Evolutionary conservation across 2,113 vertebrate species (phyloP).

Genomic region (Malurus cyaneus): DNA sequence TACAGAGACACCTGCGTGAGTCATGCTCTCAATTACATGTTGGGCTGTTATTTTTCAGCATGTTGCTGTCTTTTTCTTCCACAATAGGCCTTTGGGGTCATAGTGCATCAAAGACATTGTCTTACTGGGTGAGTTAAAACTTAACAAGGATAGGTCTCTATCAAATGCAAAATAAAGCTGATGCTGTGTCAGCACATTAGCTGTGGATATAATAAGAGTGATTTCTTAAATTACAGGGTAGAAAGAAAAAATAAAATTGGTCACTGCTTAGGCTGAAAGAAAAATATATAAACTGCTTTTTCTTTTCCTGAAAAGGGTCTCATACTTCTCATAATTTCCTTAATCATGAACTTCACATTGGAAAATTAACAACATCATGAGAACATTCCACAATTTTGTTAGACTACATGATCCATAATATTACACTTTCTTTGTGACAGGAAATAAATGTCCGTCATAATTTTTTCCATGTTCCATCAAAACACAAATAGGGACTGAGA

Average conservation of each 20-base stretch:
- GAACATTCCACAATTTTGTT: not conserved
- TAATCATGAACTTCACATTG: not conserved
- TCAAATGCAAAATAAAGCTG: conserved; percentile 26
- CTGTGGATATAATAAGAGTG: not conserved
- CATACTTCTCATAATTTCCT: not conserved
- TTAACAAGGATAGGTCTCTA: not conserved
- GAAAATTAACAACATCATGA: not conserved
- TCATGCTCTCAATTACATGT: not conserved
- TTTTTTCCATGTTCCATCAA: not conserved
- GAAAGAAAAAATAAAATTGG: conserved; percentile 24
- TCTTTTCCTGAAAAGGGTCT: not conserved
- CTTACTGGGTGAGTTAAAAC: not conserved
- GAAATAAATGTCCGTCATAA: not conserved
- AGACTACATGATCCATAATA: not conserved
- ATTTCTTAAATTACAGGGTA: conserved; percentile 47
- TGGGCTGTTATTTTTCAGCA: conserved; percentile 25
- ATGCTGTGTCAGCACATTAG: conserved; percentile 26
- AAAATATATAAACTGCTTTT: not conserved
- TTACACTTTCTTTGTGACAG: not conserved
- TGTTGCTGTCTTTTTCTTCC: conserved; percentile 14
- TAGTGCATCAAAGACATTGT: not conserved
- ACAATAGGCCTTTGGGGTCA: not conserved
- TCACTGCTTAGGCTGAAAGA: not conserved
- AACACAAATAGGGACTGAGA: not conserved
- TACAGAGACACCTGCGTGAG: not conserved